Base-by-base conservation (phyloP, 2,113 vertebrate species). In the Eptatretus burgeri region DNA sequence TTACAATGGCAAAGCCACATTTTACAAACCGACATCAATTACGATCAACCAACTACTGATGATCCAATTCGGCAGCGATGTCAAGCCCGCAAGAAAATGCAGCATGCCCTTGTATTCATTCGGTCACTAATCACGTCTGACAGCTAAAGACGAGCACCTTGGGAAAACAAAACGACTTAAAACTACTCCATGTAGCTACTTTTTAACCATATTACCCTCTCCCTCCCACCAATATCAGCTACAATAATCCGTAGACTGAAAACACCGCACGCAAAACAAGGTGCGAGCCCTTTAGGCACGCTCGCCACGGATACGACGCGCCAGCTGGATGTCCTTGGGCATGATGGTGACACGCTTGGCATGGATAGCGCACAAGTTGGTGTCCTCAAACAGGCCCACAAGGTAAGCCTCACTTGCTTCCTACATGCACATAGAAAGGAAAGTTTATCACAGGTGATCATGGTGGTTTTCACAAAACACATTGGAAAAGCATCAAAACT, bases 291-390 rank as follows among this genome's bases (percentile, higher is more conserved):
- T 68, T 80, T 77, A 82, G 72, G 80, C 80, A 69, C 79, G 79
- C 64, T 82, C 80, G 69, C 80, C 80, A 70, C 80, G 80, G 77
- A 82, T 82, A 77, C 79, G 80, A 70, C 80, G 79, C 67, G 80
- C 80, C 79, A 82, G 76, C 74, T 82, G 80, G 77, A 81, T 81
- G 68, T 82, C 80, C 79, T 82, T 82, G 78, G 80, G 80, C 78
- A 82, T 82, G 72, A 82, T 82, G 73, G 79, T 82, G 74, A 82
- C 80, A 71, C 79, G 79, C 77, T 82, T 82, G 78, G 80, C 80
- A 72, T 82, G 80, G 73, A 82, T 82, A 72, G 80, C 80, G 71
- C 80, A 82, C 73, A 82, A 75, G 73, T 82, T 82, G 78, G 80
- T 81, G 69, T 82, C 80, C 76, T 82, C 80, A 73, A 82, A 82